Evolutionary conservation across 1,140 invertebrate genomes (phyloP).

Genomic region (Copidosoma floridanum): DNA sequence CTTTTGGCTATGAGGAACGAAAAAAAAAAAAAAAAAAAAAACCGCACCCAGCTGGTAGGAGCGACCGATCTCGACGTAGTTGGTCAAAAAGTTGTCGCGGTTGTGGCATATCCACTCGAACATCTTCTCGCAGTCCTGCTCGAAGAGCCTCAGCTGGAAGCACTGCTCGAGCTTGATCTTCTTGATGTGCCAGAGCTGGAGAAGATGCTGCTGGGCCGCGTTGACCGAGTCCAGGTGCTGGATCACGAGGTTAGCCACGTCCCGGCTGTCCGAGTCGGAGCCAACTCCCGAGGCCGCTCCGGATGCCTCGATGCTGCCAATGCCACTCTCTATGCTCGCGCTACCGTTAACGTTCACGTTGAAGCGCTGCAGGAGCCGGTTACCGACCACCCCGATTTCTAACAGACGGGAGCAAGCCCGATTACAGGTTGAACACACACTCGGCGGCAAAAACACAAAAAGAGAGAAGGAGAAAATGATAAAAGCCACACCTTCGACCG

Average conservation of each 20-base stretch:
- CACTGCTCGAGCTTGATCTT: slow-evolving; percentile 92
- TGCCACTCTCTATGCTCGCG: too few relatives aligned
- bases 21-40: too few relatives aligned
- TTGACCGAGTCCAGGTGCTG: slow-evolving; percentile 81
- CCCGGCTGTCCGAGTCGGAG: slow-evolving; percentile 71
- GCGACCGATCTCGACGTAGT: slow-evolving; percentile 94
- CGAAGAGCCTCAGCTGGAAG: slow-evolving; percentile 90
- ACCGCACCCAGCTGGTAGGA: slow-evolving; percentile 89
- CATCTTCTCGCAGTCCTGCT: slow-evolving; percentile 98
- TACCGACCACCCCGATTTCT: slow-evolving; percentile 79
- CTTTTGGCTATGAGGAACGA: too few relatives aligned
- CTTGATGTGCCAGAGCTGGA: slow-evolving; percentile 92
- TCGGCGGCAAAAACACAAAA: too few relatives aligned
- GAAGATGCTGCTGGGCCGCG: slow-evolving; percentile 82
- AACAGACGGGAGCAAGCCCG: too few relatives aligned
- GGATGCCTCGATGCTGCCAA: slow-evolving; percentile 58
- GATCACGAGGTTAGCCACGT: slow-evolving; percentile 66
- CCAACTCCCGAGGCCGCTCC: slow-evolving; percentile 64
- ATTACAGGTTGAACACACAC: background rate
- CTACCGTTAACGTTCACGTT: slow-evolving; percentile 39
- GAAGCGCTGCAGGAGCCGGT: slow-evolving; percentile 66
- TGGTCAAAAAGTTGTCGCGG: slow-evolving; percentile 89
- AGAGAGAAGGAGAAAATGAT: too few relatives aligned
- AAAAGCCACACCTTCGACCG: slow-evolving; percentile 70
- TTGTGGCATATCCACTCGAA: slow-evolving; percentile 97